Conservation (phyloP, 2,797 vertebrate species). For the Philypnodon macrostomus region DNA sequence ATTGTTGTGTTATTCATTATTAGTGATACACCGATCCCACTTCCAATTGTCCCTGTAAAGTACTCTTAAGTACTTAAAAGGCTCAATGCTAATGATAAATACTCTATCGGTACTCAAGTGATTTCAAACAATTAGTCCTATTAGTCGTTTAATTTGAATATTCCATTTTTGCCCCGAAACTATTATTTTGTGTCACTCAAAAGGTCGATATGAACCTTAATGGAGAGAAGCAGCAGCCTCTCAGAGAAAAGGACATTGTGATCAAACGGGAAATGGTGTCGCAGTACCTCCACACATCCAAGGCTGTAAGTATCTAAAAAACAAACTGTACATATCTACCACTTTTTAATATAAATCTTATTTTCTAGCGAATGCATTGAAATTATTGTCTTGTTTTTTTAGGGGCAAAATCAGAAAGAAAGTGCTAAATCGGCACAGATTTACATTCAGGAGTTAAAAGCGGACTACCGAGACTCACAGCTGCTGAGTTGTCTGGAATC, state of each 20-base stretch:
- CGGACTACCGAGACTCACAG: slow-evolving; percentile 76
- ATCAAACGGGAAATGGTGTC: slow-evolving; percentile 95
- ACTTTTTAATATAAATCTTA: neutral
- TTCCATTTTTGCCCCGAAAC: too few relatives aligned
- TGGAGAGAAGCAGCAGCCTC: slow-evolving; percentile 86
- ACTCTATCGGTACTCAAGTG: too few relatives aligned
- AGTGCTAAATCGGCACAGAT: slow-evolving; percentile 84
- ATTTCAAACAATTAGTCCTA: too few relatives aligned
- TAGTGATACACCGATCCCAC: too few relatives aligned
- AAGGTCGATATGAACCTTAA: slow-evolving; percentile 92
- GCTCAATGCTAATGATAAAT: too few relatives aligned
- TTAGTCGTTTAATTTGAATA: too few relatives aligned
- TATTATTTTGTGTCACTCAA: slow-evolving; percentile 6
- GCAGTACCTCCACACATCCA: slow-evolving; percentile 88
- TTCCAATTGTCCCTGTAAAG: too few relatives aligned
- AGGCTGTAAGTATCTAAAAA: slow-evolving; percentile 78
- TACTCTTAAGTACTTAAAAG: too few relatives aligned
- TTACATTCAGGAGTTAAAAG: slow-evolving; percentile 88
- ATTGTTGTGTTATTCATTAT: too few relatives aligned
- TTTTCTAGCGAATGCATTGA: neutral
- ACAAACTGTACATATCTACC: too few relatives aligned
- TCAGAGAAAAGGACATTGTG: slow-evolving; percentile 84
- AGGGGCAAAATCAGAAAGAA: slow-evolving; percentile 89
- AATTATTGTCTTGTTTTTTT: slow-evolving; percentile 8
- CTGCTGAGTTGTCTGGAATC: slow-evolving; percentile 87